phyloP scores from a whole-genome alignment of 2,113 vertebrate species.

The Nannospalax galili region DNA sequence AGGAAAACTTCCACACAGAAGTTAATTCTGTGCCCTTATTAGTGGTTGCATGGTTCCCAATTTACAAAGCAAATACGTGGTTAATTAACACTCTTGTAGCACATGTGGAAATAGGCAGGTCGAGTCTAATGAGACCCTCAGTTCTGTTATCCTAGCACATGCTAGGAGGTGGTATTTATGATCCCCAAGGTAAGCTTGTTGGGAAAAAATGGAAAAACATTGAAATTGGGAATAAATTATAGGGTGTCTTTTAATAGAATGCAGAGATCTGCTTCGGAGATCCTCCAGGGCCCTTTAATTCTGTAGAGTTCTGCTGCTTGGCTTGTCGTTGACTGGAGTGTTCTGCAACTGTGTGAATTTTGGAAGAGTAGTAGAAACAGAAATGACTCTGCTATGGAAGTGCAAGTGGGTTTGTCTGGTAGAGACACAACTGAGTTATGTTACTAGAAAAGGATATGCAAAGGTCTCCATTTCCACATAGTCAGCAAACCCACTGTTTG shows the following conservation, averaged over 20 bases:
- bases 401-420: background rate
- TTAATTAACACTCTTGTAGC: background rate
- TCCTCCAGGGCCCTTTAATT: background rate
- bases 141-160: background rate
- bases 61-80: slow-evolving; percentile 34
- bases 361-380: background rate
- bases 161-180: background rate
- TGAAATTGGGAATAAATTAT: background rate
- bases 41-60: background rate
- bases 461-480: background rate
- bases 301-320: background rate
- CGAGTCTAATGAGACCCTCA: background rate
- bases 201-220: background rate
- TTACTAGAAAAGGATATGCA: background rate
- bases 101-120: background rate
- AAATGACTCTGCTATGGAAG: background rate
- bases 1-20: slow-evolving; percentile 40
- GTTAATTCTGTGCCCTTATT: slow-evolving; percentile 2
- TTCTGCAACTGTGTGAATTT: background rate
- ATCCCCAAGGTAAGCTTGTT: background rate
- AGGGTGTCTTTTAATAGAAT: background rate
- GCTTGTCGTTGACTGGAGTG: background rate
- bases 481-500: background rate
- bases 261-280: background rate
- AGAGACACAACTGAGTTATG: background rate